These are phyloP conservation scores for Globia sparganii DNA, from an alignment of 2,888 invertebrate genomes.

Conservation along the genomic window DNA sequence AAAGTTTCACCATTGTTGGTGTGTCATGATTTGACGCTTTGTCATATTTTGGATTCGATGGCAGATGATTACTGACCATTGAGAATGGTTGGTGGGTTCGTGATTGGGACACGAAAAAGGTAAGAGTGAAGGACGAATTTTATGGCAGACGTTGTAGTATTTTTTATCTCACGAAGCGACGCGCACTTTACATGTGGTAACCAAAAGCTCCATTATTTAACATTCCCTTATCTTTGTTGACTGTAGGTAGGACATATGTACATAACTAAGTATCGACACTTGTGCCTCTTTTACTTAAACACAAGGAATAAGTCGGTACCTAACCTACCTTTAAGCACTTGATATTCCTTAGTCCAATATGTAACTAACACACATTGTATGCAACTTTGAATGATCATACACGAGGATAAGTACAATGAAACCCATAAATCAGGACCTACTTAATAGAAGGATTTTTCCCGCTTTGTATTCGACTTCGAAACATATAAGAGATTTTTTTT, in stretches of 20 bases:
- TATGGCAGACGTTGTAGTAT: not conserved
- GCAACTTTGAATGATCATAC: conserved; percentile 4
- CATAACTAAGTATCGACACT: not conserved
- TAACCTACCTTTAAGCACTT: not conserved
- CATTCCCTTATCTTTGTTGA: too few relatives aligned
- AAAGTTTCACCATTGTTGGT: conserved; percentile 40
- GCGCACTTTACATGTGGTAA: not conserved
- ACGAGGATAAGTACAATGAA: conserved; percentile 16
- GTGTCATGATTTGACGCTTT: conserved; percentile 22
- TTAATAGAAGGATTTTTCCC: conserved; percentile 29
- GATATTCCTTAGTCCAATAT: conserved; percentile 24
- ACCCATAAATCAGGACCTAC: conserved; percentile 21
- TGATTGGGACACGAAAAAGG: conserved; percentile 22
- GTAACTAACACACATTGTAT: conserved; percentile 14
- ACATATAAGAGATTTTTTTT: too few relatives aligned
- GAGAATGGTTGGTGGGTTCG: conserved; percentile 8
- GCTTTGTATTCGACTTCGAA: conserved; percentile 3
- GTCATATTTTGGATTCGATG: conserved; percentile 34
- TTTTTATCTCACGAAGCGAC: not conserved
- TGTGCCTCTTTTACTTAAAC: not conserved
- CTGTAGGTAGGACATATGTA: too few relatives aligned
- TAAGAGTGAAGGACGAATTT: not conserved
- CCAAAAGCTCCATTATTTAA: too few relatives aligned
- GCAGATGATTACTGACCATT: conserved; percentile 26
- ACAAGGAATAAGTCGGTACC: not conserved